Evolutionary conservation across 2,888 invertebrate species (phyloP).

Genomic region (Limenitis camilla): DNA sequence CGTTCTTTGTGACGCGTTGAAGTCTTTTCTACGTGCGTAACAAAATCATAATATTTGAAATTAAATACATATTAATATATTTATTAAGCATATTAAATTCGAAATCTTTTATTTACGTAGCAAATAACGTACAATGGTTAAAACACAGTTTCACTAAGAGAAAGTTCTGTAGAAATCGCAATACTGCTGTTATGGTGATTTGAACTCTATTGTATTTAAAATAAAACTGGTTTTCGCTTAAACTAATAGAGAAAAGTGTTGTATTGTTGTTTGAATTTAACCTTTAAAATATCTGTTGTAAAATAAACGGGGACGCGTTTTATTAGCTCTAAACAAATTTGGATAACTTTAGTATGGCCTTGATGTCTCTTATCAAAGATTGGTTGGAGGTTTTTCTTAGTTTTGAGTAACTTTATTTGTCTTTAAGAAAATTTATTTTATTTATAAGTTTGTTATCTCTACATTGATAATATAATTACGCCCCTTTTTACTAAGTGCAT

Average conservation of each 20-base stretch:
- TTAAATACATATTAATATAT: background rate
- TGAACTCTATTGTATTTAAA: slow-evolving; percentile 23
- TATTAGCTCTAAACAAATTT: too few relatives aligned
- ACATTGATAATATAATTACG: too few relatives aligned
- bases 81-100: slow-evolving; percentile 12
- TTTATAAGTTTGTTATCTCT: too few relatives aligned
- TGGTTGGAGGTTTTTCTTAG: too few relatives aligned
- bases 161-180: slow-evolving; percentile 56
- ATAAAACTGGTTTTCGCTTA: slow-evolving; percentile 9
- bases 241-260: slow-evolving; percentile 10
- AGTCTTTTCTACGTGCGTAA: slow-evolving; percentile 5
- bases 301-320: too few relatives aligned
- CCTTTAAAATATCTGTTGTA: background rate
- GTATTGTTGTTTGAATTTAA: slow-evolving; percentile 12
- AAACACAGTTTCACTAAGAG: slow-evolving; percentile 71
- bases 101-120: slow-evolving; percentile 25
- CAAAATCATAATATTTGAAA: background rate
- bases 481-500: too few relatives aligned
- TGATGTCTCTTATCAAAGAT: too few relatives aligned
- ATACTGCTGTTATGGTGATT: slow-evolving; percentile 24
- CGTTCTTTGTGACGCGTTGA: slow-evolving; percentile 4
- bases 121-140: slow-evolving; percentile 50
- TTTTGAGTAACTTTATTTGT: too few relatives aligned
- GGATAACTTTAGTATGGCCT: too few relatives aligned
- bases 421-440: too few relatives aligned